phyloP scores from a whole-genome alignment of 2,113 vertebrate species.

The Xiphophorus couchianus region DNA sequence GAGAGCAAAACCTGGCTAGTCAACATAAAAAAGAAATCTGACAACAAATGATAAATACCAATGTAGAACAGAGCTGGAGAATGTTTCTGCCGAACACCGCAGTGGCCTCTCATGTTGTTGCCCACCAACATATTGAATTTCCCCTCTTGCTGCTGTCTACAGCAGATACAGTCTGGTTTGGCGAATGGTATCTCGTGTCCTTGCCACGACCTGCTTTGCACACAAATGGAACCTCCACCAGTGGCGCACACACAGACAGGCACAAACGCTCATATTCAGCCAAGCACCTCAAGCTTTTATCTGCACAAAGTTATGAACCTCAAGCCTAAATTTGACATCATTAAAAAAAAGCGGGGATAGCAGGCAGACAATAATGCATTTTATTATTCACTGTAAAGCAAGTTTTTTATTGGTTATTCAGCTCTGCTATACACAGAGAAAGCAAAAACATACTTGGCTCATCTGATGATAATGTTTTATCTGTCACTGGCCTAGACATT shows the following conservation, averaged over 20 bases:
- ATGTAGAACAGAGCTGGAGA: constrained; percentile 10
- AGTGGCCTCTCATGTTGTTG: constrained; percentile 30
- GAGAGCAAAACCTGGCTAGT: constrained; percentile 1
- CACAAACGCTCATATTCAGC: constrained; percentile 19
- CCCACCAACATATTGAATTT: constrained; percentile 36
- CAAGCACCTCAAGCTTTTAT: constrained; percentile 20
- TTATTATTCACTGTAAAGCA: constrained; percentile 1
- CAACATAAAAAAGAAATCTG: neutral
- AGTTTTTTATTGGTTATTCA: neutral
- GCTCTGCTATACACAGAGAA: constrained; percentile 7
- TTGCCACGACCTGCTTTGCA: constrained; percentile 65
- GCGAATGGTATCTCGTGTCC: constrained; percentile 49
- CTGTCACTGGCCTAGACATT: constrained; percentile 16
- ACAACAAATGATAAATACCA: constrained; percentile 43
- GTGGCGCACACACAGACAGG: constrained; percentile 17
- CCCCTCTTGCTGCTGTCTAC: constrained; percentile 33
- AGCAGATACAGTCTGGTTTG: constrained; percentile 41
- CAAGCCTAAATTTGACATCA: constrained; percentile 36
- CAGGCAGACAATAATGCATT: constrained; percentile 13
- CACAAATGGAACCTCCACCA: constrained; percentile 33
- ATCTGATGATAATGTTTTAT: constrained; percentile 27
- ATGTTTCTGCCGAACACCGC: constrained; percentile 23
- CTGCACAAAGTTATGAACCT: constrained; percentile 22
- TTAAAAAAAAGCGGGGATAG: constrained; percentile 35
- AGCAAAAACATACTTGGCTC: constrained; percentile 25